Percentiles rank a stretch among this genome's conserved stretches.
Evolutionary conservation across 2,113 vertebrate genomes (phyloP).

Genomic region (Gnathonemus longibarbis): DNA sequence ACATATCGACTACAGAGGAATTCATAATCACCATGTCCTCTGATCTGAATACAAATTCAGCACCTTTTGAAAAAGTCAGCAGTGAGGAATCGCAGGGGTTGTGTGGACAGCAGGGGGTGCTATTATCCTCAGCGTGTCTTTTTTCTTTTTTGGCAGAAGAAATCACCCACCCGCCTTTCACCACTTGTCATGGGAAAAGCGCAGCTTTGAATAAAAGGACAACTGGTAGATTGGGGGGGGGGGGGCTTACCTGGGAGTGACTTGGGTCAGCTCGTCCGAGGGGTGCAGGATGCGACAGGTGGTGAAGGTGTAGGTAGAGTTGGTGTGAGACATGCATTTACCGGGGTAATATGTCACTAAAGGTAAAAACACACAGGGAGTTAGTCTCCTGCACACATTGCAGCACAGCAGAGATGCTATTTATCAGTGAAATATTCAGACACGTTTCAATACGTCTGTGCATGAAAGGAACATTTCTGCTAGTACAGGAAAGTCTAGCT

Average conservation of each 20-base stretch:
- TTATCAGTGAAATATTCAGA: neutral
- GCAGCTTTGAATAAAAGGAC: neutral
- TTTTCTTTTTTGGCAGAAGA: neutral
- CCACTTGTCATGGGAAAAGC: neutral
- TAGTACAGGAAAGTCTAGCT: neutral
- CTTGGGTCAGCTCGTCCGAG: slow-evolving; percentile 86
- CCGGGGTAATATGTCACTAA: slow-evolving; percentile 83
- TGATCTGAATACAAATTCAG: neutral
- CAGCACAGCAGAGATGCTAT: neutral
- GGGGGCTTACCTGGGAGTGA: slow-evolving; percentile 84
- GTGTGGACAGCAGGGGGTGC: neutral
- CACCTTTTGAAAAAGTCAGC: neutral
- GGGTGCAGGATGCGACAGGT: slow-evolving; percentile 96
- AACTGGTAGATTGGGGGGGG: neutral
- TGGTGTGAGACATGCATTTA: slow-evolving; percentile 98
- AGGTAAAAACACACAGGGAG: slow-evolving; percentile 27
- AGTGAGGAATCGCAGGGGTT: neutral
- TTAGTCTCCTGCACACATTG: slow-evolving; percentile 7
- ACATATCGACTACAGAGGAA: neutral
- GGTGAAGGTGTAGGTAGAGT: slow-evolving; percentile 96
- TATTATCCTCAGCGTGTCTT: neutral
- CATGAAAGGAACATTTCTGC: neutral
- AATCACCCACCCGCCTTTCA: neutral
- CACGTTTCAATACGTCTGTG: neutral
- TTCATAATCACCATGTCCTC: neutral